A percentile compares a stretch with the other conserved stretches of the same genome.
Conservation (phyloP, 2,113 vertebrate genomes). For the Onychostruthus taczanowskii region DNA sequence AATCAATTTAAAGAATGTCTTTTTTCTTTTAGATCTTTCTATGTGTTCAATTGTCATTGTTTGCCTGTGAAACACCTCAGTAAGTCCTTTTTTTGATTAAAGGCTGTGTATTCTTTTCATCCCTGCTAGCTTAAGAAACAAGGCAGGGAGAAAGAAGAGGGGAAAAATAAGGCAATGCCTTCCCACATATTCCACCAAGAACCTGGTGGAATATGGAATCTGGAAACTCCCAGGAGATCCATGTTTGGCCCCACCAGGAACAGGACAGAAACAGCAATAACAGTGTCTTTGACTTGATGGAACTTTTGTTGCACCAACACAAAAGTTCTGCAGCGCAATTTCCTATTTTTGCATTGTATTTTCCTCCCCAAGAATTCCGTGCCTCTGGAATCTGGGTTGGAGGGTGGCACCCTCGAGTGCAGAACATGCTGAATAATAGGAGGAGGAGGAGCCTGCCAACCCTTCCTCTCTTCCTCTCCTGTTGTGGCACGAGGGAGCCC, state of each 20-base stretch:
- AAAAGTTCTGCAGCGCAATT: rapidly evolving
- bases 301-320: background rate
- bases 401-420: rapidly evolving
- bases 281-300: rapidly evolving
- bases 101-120: background rate
- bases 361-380: background rate
- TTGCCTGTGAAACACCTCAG: background rate
- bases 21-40: background rate
- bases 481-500: background rate
- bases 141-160: background rate
- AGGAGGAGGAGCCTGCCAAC: background rate
- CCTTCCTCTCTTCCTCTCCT: background rate
- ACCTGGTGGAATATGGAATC: too few species aligned
- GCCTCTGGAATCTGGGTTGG: background rate
- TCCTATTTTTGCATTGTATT: background rate
- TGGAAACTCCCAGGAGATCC: background rate
- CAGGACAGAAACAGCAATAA: background rate
- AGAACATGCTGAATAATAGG: background rate
- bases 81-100: background rate
- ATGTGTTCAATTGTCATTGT: background rate
- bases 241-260: background rate
- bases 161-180: background rate
- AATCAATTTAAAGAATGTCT: background rate
- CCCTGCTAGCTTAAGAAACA: background rate
- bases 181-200: background rate